Base-by-base conservation (phyloP, 2,888 invertebrate species). In the Chirona hameri region DNA sequence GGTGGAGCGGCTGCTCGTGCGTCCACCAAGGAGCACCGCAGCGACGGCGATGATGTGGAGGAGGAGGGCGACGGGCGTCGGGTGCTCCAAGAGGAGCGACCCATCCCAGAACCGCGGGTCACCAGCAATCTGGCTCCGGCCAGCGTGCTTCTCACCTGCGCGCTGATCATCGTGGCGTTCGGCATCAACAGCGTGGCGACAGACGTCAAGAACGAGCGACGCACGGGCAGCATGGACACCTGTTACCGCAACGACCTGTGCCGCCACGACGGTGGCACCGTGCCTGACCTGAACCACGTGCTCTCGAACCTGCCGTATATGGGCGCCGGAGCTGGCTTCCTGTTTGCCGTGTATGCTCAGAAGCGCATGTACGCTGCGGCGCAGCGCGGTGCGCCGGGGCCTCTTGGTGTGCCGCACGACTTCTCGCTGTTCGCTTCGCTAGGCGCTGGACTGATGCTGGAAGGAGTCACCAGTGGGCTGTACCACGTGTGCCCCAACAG, bases 211-310 rank as follows among this genome's bases (percentile, higher is more conserved):
- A 1, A 4, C 9, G 80, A 80, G 52, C 52, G 48, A 0, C 52
- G n/a, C 29, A 27, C 48, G 10, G 89, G 89, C 0, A 86, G 89
- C 83, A 86, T 88, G 83, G 89, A 89, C 84, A 85, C 88, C 52
- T 89, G 89, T 84, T 89, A 88, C 85, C 89, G 88, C 85, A 89
- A 89, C 86, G 89, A 88, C 86, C 85, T 86, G 69, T 89, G 89
- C 85, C 86, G 87, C 29, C 86, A 86, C 82, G 87, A 87, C 7
- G 85, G 88, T 12, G 87, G 87, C 9, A 83, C 85, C 18, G 85
- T 88, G 31, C 87, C 87, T 76, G 85, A 88, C 60, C 88, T 89
- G 84, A 88, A 88, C 86, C 88, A 88, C 83, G 87, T 89, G 83
- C 87, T 87, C 86, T 87, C 88, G 83, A 89, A 89, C 85, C 86